These are phyloP conservation scores for Moxostoma hubbsi DNA, from an alignment of 2,797 vertebrate genomes.

Conservation along the genomic window DNA sequence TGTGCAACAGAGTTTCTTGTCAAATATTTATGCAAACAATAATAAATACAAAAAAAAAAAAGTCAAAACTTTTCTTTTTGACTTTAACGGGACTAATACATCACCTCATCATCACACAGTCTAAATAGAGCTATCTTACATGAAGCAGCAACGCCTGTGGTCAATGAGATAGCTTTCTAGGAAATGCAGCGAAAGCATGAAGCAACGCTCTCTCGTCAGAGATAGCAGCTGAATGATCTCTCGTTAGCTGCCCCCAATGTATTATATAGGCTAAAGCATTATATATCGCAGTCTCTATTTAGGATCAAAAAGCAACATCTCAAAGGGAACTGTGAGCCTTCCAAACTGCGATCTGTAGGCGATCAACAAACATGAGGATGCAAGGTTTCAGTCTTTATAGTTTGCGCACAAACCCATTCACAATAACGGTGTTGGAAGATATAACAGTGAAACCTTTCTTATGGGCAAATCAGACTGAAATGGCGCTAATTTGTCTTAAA, in stretches of 20 bases:
- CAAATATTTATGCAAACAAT: neutral
- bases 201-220: conserved; percentile 59
- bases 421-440: neutral
- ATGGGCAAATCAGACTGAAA: neutral
- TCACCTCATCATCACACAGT: conserved; percentile 29
- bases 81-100: conserved; percentile 29
- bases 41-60: neutral
- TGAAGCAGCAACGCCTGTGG: conserved; percentile 71
- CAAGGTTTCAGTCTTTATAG: neutral
- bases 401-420: neutral
- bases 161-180: conserved; percentile 87
- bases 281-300: neutral
- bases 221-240: conserved; percentile 64
- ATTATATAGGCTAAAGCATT: conserved; percentile 9
- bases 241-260: neutral
- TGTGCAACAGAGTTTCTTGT: neutral
- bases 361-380: neutral
- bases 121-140: conserved; percentile 63
- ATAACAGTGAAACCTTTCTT: neutral
- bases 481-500: neutral
- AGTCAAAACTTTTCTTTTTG: neutral
- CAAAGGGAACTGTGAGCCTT: conserved; percentile 2
- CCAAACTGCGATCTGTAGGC: neutral
- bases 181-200: conserved; percentile 76
- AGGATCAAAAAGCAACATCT: neutral